Conservation (phyloP, 1,140 invertebrate species). For the Drosophila pectinifera region DNA sequence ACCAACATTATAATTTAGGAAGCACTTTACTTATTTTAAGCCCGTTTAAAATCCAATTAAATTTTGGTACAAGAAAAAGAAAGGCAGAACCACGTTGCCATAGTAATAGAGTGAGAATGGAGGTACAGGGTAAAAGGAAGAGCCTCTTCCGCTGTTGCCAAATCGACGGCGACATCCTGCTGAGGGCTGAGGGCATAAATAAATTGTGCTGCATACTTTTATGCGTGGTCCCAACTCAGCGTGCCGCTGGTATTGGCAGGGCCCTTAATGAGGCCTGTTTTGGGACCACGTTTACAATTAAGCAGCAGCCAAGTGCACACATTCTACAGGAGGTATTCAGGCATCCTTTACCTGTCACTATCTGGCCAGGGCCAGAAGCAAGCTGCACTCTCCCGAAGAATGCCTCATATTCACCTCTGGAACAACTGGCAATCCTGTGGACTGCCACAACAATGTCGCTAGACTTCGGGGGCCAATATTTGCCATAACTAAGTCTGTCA, state of each 20-base stretch:
- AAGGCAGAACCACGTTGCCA: not conserved
- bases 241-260: slow-evolving; percentile 38
- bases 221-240: slow-evolving; percentile 29
- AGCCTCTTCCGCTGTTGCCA: slow-evolving; percentile 60
- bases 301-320: slow-evolving; percentile 34
- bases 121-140: not conserved
- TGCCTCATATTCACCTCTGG: slow-evolving; percentile 14
- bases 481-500: slow-evolving; percentile 32
- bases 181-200: slow-evolving; percentile 59
- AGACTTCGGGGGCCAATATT: slow-evolving; percentile 21
- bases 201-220: slow-evolving; percentile 74
- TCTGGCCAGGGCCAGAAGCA: not conserved
- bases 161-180: slow-evolving; percentile 69
- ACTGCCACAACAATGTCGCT: slow-evolving; percentile 8
- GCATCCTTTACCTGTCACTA: slow-evolving; percentile 6
- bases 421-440: slow-evolving; percentile 8
- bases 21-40: too few relatives aligned
- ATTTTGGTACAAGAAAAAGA: not conserved
- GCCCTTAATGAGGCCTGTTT: slow-evolving; percentile 61
- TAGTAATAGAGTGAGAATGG: not conserved
- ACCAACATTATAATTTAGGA: too few relatives aligned
- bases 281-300: slow-evolving; percentile 43
- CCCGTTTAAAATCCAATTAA: not conserved
- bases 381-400: not conserved
- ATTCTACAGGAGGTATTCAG: not conserved